A percentile compares a stretch with the other conserved stretches of the same genome.
Evolutionary conservation across 1,140 invertebrate species (phyloP).

Genomic region (Drosophila equinoxialis): DNA sequence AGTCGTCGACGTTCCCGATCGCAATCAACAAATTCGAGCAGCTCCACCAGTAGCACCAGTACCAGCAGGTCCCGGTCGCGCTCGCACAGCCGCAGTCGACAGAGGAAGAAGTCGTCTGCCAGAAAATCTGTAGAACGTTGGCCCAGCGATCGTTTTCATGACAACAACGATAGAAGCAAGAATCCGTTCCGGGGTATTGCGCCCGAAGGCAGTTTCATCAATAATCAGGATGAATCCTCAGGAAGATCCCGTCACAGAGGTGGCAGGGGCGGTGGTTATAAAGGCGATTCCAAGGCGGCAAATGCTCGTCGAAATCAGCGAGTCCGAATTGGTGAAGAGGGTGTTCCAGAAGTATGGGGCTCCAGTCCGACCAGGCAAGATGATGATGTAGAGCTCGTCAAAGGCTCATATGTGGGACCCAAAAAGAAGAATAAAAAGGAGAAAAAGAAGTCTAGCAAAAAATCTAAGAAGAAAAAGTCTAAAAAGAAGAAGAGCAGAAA

Average conservation of each 20-base stretch:
- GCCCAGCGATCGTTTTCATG: constrained; percentile 82
- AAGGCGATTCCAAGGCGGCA: constrained; percentile 83
- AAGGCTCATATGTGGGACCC: constrained; percentile 84
- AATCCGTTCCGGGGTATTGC: constrained; percentile 67
- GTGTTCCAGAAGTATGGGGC: constrained; percentile 88
- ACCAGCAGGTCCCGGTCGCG: constrained; percentile 31
- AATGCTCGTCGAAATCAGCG: constrained; percentile 88
- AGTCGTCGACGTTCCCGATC: constrained; percentile 24
- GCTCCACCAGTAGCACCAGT: constrained; percentile 27
- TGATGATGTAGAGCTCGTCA: constrained; percentile 67
- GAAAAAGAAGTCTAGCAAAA: constrained; percentile 84
- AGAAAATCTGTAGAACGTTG: constrained; percentile 72
- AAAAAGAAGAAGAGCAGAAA: constrained; percentile 84
- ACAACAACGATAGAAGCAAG: constrained; percentile 56
- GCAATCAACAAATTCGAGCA: constrained; percentile 33
- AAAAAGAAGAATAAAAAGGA: constrained; percentile 84
- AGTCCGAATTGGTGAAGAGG: constrained; percentile 88
- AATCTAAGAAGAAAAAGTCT: constrained; percentile 85
- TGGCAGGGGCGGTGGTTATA: constrained; percentile 31
- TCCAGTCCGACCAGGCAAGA: constrained; percentile 87
- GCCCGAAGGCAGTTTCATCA: constrained; percentile 60
- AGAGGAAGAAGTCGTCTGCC: not conserved
- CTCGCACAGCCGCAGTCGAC: constrained; percentile 38
- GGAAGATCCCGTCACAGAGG: constrained; percentile 33
- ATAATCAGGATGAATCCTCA: constrained; percentile 55